phyloP scores from a whole-genome alignment of 2,797 vertebrate species.

The Taenioides sp. region DNA sequence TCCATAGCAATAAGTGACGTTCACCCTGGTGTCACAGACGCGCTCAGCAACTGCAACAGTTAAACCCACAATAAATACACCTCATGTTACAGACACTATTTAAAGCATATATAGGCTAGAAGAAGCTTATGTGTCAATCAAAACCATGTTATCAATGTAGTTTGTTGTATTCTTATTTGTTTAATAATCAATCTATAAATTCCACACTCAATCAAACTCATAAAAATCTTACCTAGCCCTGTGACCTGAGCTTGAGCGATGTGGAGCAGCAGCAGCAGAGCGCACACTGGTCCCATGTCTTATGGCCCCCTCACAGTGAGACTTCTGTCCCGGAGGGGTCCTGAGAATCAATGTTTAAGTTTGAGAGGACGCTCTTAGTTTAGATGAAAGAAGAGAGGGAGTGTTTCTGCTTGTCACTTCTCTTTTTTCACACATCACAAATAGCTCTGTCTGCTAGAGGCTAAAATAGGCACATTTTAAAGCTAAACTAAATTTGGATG shows the following conservation, averaged over 20 bases:
- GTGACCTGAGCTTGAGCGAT: not conserved
- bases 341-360: not conserved
- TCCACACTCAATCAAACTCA: not conserved
- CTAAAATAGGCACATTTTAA: not conserved
- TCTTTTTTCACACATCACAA: not conserved
- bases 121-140: not conserved
- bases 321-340: not conserved
- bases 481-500: no score
- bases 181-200: not conserved
- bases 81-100: not conserved
- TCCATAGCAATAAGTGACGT: constrained; percentile 51
- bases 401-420: constrained; percentile 5
- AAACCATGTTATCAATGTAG: not conserved
- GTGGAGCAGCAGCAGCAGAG: constrained; percentile 10
- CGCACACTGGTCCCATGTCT: constrained; percentile 4
- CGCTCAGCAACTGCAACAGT: constrained; percentile 31
- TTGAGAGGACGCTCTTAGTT: not conserved
- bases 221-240: not conserved
- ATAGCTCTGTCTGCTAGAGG: not conserved
- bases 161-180: not conserved
- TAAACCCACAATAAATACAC: not conserved
- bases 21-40: constrained; percentile 31
- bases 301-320: not conserved
- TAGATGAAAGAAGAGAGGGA: not conserved
- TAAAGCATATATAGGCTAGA: not conserved